These are phyloP conservation scores for Himalopsyche tibetana DNA, from an alignment of 2,888 invertebrate genomes.

Conservation along the genomic window DNA sequence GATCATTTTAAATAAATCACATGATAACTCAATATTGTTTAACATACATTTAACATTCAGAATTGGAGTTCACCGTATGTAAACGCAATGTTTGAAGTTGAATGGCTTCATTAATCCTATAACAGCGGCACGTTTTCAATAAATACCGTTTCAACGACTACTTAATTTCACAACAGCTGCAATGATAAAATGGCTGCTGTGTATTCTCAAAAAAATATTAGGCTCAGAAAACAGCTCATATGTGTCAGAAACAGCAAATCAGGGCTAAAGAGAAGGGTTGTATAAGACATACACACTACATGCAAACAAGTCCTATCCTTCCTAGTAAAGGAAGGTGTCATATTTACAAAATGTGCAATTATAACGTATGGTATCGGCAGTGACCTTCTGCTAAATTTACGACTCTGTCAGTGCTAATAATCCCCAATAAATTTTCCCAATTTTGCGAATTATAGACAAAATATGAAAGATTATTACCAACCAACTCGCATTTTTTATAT, in stretches of 20 bases:
- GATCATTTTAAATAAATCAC: no score
- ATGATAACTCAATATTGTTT: not conserved
- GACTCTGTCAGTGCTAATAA: no score
- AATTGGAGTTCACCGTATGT: not conserved
- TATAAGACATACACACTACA: not conserved
- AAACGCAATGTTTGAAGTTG: not conserved
- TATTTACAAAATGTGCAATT: no score
- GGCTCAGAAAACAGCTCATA: not conserved
- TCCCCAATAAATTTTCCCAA: no score
- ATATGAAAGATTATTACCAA: no score
- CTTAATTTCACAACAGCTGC: not conserved
- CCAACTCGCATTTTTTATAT: no score
- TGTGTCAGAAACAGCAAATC: not conserved
- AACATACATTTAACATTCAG: not conserved
- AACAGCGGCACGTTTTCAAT: not conserved
- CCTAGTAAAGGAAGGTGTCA: no score
- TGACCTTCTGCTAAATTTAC: no score
- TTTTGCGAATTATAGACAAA: no score
- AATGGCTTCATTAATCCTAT: constrained; percentile 18
- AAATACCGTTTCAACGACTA: not conserved
- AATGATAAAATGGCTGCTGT: not conserved
- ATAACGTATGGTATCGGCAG: no score
- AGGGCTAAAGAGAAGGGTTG: not conserved
- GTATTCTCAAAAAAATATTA: not conserved
- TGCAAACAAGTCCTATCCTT: not conserved